A percentile compares a stretch with the other conserved stretches of the same genome.
phyloP scores from a whole-genome alignment of 2,113 vertebrate species.

The Tympanuchus pallidicinctus region DNA sequence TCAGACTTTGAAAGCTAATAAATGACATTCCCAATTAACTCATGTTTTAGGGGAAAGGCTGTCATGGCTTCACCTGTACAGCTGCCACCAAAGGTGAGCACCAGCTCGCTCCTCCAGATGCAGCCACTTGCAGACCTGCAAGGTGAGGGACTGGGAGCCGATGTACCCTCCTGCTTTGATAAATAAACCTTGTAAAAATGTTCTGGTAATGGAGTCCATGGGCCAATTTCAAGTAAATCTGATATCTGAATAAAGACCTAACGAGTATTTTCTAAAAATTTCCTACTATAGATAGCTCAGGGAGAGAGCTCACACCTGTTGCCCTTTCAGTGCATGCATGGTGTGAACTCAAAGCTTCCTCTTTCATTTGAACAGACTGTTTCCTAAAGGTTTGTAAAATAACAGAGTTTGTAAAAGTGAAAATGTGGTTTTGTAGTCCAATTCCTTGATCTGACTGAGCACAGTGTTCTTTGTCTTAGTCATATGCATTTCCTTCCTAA shows the following conservation, averaged over 20 bases:
- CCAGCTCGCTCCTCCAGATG: neutral
- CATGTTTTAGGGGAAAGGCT: neutral
- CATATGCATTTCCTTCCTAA: neutral
- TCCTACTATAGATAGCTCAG: neutral
- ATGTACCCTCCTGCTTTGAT: neutral
- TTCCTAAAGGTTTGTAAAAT: neutral
- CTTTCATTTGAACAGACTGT: neutral
- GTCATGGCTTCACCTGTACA: neutral
- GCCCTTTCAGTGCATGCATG: neutral
- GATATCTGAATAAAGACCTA: neutral
- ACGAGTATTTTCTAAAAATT: neutral
- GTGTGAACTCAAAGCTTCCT: neutral
- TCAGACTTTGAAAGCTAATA: neutral
- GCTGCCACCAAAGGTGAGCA: neutral
- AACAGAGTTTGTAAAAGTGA: neutral
- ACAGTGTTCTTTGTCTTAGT: neutral
- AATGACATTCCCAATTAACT: no score
- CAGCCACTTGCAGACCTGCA: neutral
- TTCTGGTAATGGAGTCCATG: neutral
- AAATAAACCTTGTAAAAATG: neutral
- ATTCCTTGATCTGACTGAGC: neutral
- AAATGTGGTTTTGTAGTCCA: neutral
- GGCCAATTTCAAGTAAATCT: neutral
- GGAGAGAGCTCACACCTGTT: accelerated
- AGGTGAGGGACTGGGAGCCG: no score